These are phyloP conservation scores for Caenorhabditis auriculariae DNA, from an alignment of 2,888 invertebrate genomes.

Conservation along the genomic window DNA sequence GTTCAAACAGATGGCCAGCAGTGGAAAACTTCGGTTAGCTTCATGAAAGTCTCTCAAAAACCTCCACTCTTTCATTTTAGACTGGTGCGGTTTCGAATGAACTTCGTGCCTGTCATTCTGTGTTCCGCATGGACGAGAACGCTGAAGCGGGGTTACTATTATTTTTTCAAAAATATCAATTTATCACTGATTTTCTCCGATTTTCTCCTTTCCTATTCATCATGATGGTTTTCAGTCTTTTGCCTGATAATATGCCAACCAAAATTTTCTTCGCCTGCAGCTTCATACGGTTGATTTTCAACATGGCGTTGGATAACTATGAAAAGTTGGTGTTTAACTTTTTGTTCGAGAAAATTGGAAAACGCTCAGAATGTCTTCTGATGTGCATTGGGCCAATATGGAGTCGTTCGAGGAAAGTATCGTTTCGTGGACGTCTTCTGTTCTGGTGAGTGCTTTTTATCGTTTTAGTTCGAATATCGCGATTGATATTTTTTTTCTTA, in stretches of 20 bases:
- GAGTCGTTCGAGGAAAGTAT: slow-evolving; percentile 41
- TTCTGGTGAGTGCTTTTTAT: slow-evolving; percentile 9
- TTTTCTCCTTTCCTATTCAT: too few relatives aligned
- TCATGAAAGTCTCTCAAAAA: too few relatives aligned
- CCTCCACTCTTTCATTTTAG: too few relatives aligned
- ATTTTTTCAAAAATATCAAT: too few relatives aligned
- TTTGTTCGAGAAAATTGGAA: slow-evolving; percentile 4
- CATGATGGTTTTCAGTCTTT: slow-evolving; percentile 14
- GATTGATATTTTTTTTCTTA: too few relatives aligned
- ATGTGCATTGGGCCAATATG: slow-evolving; percentile 30
- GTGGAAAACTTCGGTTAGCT: slow-evolving; percentile 28
- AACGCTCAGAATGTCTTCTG: slow-evolving; percentile 14
- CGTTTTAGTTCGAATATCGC: background rate
- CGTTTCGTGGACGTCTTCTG: slow-evolving; percentile 49
- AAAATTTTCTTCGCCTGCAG: slow-evolving; percentile 81
- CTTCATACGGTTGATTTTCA: slow-evolving; percentile 84
- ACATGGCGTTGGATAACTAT: slow-evolving; percentile 90
- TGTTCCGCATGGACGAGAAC: slow-evolving; percentile 51
- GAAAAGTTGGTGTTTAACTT: slow-evolving; percentile 71
- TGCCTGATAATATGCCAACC: slow-evolving; percentile 74
- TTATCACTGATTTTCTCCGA: too few relatives aligned
- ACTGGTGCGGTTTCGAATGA: slow-evolving; percentile 32
- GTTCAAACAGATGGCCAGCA: slow-evolving; percentile 24
- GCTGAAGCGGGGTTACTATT: slow-evolving; percentile 30
- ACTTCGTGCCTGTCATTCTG: slow-evolving; percentile 45